Evolutionary conservation across 2,888 invertebrate species (phyloP), one percentile per base, ranked within the genome.

Genomic region (Hedychridium roseum): DNA sequence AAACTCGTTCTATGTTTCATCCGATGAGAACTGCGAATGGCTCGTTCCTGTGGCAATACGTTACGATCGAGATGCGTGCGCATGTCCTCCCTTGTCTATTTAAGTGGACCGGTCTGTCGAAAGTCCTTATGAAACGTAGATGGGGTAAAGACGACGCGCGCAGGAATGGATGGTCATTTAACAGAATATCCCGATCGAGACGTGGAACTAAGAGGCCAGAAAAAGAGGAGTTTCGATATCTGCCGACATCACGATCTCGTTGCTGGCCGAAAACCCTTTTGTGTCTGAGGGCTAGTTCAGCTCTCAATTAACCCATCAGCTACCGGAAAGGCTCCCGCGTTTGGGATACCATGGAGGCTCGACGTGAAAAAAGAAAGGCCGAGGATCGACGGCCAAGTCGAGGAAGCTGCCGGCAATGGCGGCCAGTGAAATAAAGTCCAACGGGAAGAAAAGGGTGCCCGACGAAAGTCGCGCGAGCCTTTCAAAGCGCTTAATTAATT

Each of bases 401-500:
- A 45, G 23, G 46, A 37, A 4, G 32, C 14, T 15, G 32, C 3
- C 9, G 15, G 32, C 32, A 23, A 30, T 21, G 43, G 53, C 38
- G 46, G 49, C n/a, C 20, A 42, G 16, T 7, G 39, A 21, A 38
- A 20, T 11, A 38, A 34, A 37, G 46, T 30, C 3, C 4, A 20
- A 15, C 2, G 44, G 40, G n/a, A 21, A 27, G 21, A 23, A 27
- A 23, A 28, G 38, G n/a, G 14, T 39, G 26, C 37, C 38, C 12
- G 45, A 44, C 50, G 56, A 60, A 57, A 56, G 60, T 53, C 66
- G 64, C 49, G 64, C 57, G 64, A 72, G n/a, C n/a, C n/a, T n/a
- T n/a, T n/a, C n/a, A n/a, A 71, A 74, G 68, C 69, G 73, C 75
- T 76, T 74, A 75, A 76, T 77, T 76, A 76, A 76, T 74, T 76